Percentiles rank a stretch among this genome's conserved stretches.
Evolutionary conservation across 2,113 vertebrate genomes (phyloP).

Genomic region (Pao palembangensis): DNA sequence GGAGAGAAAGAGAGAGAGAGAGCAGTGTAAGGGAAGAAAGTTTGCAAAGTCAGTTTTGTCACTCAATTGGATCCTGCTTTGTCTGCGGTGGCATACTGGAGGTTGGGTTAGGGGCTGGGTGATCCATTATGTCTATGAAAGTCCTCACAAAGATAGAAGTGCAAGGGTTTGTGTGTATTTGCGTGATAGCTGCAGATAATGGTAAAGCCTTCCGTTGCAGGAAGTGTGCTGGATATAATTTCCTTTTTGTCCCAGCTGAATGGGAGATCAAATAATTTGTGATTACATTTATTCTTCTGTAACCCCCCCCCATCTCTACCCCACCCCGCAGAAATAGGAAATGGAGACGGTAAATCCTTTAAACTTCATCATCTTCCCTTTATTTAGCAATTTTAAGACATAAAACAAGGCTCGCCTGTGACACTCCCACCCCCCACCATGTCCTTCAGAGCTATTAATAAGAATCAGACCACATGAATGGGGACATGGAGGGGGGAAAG

Average conservation of each 20-base stretch:
- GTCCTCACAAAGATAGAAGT: too few relatives aligned
- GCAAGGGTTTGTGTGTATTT: too few relatives aligned
- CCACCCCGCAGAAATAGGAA: slow-evolving; percentile 54
- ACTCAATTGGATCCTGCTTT: slow-evolving; percentile 39
- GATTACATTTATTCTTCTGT: too few relatives aligned
- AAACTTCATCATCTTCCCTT: slow-evolving; percentile 67
- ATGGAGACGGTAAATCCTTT: slow-evolving; percentile 56
- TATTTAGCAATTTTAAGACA: slow-evolving; percentile 53
- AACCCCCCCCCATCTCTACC: slow-evolving; percentile 37
- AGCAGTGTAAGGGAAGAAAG: slow-evolving; percentile 38
- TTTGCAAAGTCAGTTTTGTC: slow-evolving; percentile 43
- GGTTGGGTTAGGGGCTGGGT: too few relatives aligned
- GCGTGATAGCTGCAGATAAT: too few relatives aligned
- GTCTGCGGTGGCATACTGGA: slow-evolving; percentile 18
- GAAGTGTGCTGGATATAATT: too few relatives aligned
- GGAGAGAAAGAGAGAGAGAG: slow-evolving; percentile 35
- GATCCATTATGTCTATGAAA: too few relatives aligned
- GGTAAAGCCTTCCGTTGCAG: too few relatives aligned
- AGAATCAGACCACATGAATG: slow-evolving; percentile 61
- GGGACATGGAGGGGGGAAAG: slow-evolving; percentile 50
- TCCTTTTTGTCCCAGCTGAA: too few relatives aligned
- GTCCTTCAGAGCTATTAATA: slow-evolving; percentile 74
- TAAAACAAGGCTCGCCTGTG: slow-evolving; percentile 57
- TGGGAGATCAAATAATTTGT: too few relatives aligned
- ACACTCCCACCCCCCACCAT: slow-evolving; percentile 42